Evolutionary conservation across 2,888 invertebrate species (phyloP), one percentile per base, ranked within the genome.

Genomic region (Cyclophora punctaria): DNA sequence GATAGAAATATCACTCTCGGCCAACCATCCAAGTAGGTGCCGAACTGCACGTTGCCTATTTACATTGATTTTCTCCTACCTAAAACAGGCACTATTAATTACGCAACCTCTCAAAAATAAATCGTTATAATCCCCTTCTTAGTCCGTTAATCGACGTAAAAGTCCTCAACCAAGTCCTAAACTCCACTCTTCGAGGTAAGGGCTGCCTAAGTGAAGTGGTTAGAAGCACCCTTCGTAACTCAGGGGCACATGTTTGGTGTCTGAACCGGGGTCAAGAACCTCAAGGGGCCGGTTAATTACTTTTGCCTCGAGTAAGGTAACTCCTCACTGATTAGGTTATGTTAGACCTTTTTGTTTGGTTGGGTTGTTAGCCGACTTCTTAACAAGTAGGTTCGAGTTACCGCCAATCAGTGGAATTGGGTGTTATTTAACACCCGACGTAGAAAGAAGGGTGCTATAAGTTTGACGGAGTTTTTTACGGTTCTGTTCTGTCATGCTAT

Each of bases 261-360:
- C 42, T 42, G 33, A 33, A 37, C 37, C 37, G 5, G 49, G 52
- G 50, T 56, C 55, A 56, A 50, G 54, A 50, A 46, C 53, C 42
- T 47, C 54, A 46, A 58, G 59, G 60, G 51, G 54, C 48, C 48
- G 6, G 46, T 53, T 52, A 58, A 58, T 58, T 55, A 52, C 54
- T 52, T 45, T 47, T 53, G 56, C 50, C 51, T 55, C 37, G 5
- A 37, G 37, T 51, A 48, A 55, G 60, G 58, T 55, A 56, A 53
- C 53, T 50, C 52, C 53, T 33, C 45, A 53, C 51, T 62, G 56
- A 64, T 64, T 60, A 58, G 60, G 50, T 51, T 56, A 49, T 20
- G 48, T 20, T 20, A 20, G 20, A 20, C 20, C 20, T 20, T 20
- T 20, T 20, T 20, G 20, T 20, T 20, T 20, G 20, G 20, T 20